Evolutionary conservation across 2,113 vertebrate genomes (phyloP).

Genomic region (Gallinago jamesoni): DNA sequence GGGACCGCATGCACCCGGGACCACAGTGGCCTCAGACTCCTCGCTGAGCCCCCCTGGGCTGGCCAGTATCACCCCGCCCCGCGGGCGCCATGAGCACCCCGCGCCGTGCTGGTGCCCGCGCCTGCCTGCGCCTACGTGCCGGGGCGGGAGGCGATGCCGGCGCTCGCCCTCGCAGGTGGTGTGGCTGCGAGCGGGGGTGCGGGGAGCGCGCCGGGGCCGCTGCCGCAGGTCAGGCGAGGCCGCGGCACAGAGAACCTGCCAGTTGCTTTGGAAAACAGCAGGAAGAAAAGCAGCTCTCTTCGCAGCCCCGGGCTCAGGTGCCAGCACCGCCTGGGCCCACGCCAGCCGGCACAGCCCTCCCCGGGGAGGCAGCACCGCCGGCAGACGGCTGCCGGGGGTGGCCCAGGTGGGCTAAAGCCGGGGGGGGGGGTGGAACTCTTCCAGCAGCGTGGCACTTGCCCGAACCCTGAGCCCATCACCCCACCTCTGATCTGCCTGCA

Average conservation of each 20-base stretch:
- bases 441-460: rapidly evolving
- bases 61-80: rapidly evolving
- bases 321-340: neutral
- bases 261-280: constrained; percentile 37
- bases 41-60: neutral
- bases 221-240: constrained; percentile 25
- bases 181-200: neutral
- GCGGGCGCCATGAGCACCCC: rapidly evolving
- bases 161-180: neutral
- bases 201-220: neutral
- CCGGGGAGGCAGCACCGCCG: neutral
- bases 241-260: neutral
- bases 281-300: constrained; percentile 47
- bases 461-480: neutral
- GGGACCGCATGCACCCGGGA: rapidly evolving
- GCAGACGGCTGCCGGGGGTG: neutral
- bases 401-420: neutral
- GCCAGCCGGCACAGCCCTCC: neutral
- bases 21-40: rapidly evolving
- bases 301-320: constrained; percentile 5
- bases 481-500: neutral
- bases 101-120: neutral
- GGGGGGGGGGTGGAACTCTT: neutral
- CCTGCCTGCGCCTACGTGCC: neutral
- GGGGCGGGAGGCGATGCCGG: neutral